These are phyloP conservation scores for Andrena cerasifolii DNA, from an alignment of 1,140 invertebrate genomes.

Conservation along the genomic window DNA sequence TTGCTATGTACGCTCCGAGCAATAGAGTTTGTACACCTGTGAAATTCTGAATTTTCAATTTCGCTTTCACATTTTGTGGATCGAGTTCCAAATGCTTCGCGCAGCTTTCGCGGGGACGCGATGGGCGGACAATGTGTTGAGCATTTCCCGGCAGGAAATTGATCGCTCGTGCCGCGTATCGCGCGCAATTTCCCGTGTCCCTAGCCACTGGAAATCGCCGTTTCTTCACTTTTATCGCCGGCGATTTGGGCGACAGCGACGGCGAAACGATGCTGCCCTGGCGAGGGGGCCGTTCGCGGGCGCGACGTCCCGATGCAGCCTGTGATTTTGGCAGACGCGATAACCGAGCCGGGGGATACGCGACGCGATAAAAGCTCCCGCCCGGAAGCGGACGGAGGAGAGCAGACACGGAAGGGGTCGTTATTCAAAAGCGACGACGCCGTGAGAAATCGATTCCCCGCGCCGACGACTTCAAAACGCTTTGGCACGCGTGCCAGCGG, in stretches of 20 bases:
- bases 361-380: constrained; percentile 61
- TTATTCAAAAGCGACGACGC: constrained; percentile 64
- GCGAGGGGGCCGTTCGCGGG: constrained; percentile 43
- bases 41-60: too few relatives aligned
- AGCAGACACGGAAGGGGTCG: constrained; percentile 20
- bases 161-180: constrained; percentile 1
- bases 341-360: constrained; percentile 36
- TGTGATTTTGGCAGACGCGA: constrained; percentile 67
- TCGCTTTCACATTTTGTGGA: too few relatives aligned
- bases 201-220: constrained; percentile 27
- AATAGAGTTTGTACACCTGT: too few relatives aligned
- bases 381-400: constrained; percentile 47
- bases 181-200: constrained; percentile 5
- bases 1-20: too few relatives aligned
- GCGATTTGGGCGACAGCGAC: constrained; percentile 58
- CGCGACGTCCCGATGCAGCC: constrained; percentile 35
- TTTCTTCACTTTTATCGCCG: constrained; percentile 61
- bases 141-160: not conserved
- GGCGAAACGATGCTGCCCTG: constrained; percentile 39
- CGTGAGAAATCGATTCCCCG: constrained; percentile 70
- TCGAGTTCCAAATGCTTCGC: too few relatives aligned
- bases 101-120: too few relatives aligned
- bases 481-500: constrained; percentile 60
- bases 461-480: constrained; percentile 52
- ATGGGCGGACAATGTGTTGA: not conserved